Percentiles rank a stretch among this genome's conserved stretches.
Conservation (phyloP, 2,888 invertebrate species). For the Cheilosia urbana region DNA sequence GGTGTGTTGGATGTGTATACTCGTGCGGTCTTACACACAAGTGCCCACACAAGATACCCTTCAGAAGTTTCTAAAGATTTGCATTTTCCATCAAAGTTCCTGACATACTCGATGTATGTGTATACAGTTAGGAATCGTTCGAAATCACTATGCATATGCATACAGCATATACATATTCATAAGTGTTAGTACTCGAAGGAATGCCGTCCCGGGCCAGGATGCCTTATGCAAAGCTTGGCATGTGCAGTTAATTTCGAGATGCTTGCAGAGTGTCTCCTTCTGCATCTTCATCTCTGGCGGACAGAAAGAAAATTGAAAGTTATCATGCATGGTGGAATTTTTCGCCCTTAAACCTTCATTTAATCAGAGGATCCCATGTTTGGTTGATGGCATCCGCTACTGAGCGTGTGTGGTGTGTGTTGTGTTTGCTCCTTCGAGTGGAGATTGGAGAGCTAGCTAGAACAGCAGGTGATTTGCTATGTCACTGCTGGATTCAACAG, state of each 20-base stretch:
- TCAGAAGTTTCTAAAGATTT: conserved; percentile 61
- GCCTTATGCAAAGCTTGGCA: conserved; percentile 24
- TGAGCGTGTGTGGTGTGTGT: conserved; percentile 10
- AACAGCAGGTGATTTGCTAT: conserved; percentile 58
- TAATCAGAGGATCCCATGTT: conserved; percentile 52
- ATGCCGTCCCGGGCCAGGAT: neutral
- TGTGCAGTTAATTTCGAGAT: conserved; percentile 64
- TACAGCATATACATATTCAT: conserved; percentile 53
- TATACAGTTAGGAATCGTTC: neutral
- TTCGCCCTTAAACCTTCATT: conserved; percentile 53
- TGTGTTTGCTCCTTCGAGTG: neutral
- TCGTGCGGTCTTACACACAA: conserved; percentile 34
- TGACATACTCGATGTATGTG: conserved; percentile 3
- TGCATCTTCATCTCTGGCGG: neutral
- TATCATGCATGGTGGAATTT: conserved; percentile 17
- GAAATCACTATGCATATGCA: neutral
- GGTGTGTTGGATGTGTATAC: neutral
- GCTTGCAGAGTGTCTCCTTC: conserved; percentile 3
- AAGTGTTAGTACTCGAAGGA: conserved; percentile 16
- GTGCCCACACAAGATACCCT: conserved; percentile 55
- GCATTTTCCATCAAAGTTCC: conserved; percentile 60
- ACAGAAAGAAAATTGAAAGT: conserved; percentile 22
- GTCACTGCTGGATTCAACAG: conserved; percentile 36
- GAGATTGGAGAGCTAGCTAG: neutral
- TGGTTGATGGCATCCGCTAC: conserved; percentile 4